phyloP scores from a whole-genome alignment of 2,797 vertebrate genomes.

The Acanthopagrus latus region DNA sequence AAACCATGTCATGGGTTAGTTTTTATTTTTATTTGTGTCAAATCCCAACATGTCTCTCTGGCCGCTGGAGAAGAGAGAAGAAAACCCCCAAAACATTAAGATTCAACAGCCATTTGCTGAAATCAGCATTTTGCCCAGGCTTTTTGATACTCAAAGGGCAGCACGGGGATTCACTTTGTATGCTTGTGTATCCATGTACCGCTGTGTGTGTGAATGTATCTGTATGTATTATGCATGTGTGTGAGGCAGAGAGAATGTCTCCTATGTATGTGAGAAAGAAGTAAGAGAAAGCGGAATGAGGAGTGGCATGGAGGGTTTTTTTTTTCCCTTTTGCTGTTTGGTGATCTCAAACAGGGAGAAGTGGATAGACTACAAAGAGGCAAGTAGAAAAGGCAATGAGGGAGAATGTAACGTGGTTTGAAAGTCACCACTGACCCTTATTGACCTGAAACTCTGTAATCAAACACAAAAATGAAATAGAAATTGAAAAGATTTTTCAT shows the following conservation, averaged over 20 bases:
- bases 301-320: not conserved
- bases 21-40: slow-evolving; percentile 23
- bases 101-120: slow-evolving; percentile 25
- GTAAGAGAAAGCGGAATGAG: not conserved
- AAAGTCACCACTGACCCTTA: not conserved
- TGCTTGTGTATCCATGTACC: not conserved
- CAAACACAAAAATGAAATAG: not conserved
- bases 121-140: slow-evolving; percentile 20
- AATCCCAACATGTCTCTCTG: slow-evolving; percentile 10
- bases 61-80: not conserved
- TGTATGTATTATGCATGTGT: slow-evolving; percentile 16
- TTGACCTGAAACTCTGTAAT: not conserved
- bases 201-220: not conserved
- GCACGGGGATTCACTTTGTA: not conserved
- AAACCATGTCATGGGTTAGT: slow-evolving; percentile 22
- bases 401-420: not conserved
- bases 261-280: not conserved
- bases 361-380: not conserved
- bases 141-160: slow-evolving; percentile 19
- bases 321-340: not conserved
- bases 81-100: not conserved
- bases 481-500: not conserved
- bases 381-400: not conserved
- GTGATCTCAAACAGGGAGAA: not conserved
- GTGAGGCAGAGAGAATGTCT: not conserved